Percentiles rank a stretch among this genome's conserved stretches.
Conservation (phyloP, 2,797 vertebrate genomes). For the Pseudochromis fuscus region DNA sequence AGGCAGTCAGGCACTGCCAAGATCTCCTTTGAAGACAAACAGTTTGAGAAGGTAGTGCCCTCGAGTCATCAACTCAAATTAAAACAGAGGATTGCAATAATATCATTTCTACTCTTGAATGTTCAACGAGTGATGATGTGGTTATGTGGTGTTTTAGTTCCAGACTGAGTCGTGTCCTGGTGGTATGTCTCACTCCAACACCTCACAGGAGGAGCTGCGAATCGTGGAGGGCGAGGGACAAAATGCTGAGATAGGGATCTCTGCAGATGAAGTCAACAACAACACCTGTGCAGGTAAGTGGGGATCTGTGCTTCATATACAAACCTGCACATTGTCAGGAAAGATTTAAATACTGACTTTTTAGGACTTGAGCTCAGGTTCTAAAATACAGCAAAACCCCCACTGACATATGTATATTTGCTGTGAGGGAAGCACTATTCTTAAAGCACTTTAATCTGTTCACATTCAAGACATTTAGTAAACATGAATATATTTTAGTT, state of each 20-base stretch:
- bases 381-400: background rate
- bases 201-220: conserved; percentile 96
- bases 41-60: conserved; percentile 93
- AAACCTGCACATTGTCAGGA: background rate
- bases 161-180: conserved; percentile 91
- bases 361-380: background rate
- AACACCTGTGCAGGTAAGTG: conserved; percentile 93
- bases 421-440: background rate
- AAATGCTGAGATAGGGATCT: conserved; percentile 87
- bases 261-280: conserved; percentile 97
- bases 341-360: background rate
- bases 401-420: background rate
- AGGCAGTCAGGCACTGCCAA: conserved; percentile 96
- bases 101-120: background rate
- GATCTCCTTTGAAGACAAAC: conserved; percentile 97
- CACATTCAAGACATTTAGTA: background rate
- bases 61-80: too few relatives aligned
- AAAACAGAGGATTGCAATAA: too few relatives aligned
- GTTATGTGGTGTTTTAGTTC: conserved; percentile 83
- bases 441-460: background rate
- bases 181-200: conserved; percentile 90
- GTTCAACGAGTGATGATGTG: background rate
- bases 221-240: conserved; percentile 97
- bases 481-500: background rate
- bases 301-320: background rate